Percentiles rank a stretch among this genome's conserved stretches.
Evolutionary conservation across 2,888 invertebrate genomes (phyloP).

Genomic region (Callyntrura sp.): DNA sequence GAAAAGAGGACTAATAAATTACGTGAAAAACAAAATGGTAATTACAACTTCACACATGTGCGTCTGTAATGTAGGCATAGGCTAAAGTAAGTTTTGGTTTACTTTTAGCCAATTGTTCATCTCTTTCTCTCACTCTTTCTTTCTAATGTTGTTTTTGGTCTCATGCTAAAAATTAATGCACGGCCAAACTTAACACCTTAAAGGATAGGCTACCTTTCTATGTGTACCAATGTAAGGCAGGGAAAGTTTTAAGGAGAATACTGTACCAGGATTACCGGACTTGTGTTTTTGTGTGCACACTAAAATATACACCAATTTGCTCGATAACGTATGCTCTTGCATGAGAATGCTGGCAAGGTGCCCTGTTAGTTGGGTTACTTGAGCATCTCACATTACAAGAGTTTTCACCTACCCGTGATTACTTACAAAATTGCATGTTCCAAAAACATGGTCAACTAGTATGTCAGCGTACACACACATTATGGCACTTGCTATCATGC

Average conservation of each 20-base stretch:
- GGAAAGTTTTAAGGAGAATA: background rate
- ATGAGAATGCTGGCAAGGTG: conserved; percentile 54
- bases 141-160: too few species aligned
- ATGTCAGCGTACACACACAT: background rate
- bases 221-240: background rate
- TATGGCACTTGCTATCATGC: too few species aligned
- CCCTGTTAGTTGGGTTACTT: conserved; percentile 45
- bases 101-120: background rate
- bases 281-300: background rate
- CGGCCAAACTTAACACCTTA: too few species aligned
- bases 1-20: conserved; percentile 7
- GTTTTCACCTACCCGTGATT: conserved; percentile 28
- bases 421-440: background rate
- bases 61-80: background rate
- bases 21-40: conserved; percentile 9
- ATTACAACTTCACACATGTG: conserved; percentile 8
- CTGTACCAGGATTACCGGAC: too few species aligned
- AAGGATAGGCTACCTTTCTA: too few species aligned
- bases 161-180: conserved; percentile 16
- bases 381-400: conserved; percentile 24
- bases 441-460: background rate
- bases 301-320: background rate
- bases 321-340: background rate
- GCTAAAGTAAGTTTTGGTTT: background rate
- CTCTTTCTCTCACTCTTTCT: background rate